These are phyloP conservation scores for Nematolebias whitei DNA, from an alignment of 2,113 vertebrate genomes.

Conservation along the genomic window DNA sequence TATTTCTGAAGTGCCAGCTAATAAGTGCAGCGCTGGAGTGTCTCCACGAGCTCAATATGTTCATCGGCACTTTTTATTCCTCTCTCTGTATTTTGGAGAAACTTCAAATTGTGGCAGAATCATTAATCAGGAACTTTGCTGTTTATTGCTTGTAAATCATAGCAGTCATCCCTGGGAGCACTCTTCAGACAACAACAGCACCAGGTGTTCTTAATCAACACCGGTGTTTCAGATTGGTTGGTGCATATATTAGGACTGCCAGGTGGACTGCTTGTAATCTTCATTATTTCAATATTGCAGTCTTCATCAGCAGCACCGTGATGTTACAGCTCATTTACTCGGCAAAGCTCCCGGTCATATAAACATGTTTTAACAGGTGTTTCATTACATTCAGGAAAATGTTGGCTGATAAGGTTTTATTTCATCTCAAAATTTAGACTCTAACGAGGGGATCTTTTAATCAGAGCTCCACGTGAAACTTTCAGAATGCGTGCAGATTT, in stretches of 20 bases:
- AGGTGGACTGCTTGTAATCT: conserved; percentile 49
- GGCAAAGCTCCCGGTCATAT: conserved; percentile 58
- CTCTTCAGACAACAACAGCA: conserved; percentile 48
- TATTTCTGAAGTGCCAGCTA: conserved; percentile 53
- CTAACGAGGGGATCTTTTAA: not conserved
- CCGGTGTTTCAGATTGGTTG: conserved; percentile 56
- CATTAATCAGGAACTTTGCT: conserved; percentile 62
- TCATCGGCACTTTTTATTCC: conserved; percentile 46
- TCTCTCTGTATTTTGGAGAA: conserved; percentile 21
- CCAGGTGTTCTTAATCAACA: conserved; percentile 68
- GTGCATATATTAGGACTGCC: conserved; percentile 64
- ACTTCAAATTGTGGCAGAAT: conserved; percentile 48
- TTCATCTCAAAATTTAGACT: not conserved
- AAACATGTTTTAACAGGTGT: conserved; percentile 63
- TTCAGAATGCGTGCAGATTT: not conserved
- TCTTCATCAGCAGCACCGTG: conserved; percentile 52
- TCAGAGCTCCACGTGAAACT: not conserved
- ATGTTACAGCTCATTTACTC: conserved; percentile 73
- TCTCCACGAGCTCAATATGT: conserved; percentile 62
- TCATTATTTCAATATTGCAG: conserved; percentile 51
- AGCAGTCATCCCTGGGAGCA: conserved; percentile 36
- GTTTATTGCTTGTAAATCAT: conserved; percentile 46
- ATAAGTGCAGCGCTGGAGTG: conserved; percentile 48
- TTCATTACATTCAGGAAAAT: conserved; percentile 57
- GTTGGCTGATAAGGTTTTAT: conserved; percentile 23